Evolutionary conservation across 1,140 invertebrate genomes (phyloP), one percentile per base, ranked within the genome.

Genomic region (Oedothorax gibbosus): DNA sequence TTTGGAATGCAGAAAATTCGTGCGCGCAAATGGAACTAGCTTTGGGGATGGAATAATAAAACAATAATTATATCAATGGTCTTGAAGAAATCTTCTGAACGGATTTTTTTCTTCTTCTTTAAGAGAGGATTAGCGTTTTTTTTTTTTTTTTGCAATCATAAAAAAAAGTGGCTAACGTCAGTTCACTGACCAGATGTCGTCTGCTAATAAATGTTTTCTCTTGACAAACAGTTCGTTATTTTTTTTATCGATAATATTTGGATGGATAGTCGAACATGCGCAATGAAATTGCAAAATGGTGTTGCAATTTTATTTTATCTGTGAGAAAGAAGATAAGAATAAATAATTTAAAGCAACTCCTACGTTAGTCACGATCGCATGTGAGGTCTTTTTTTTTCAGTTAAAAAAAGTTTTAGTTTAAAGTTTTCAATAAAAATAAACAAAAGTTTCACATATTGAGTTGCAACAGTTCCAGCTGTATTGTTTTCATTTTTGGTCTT

Each of bases 1-100:
- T 75, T 82, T 60, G 80, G 80, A 82, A 82, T 82, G 80, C 73
- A 82, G 80, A 73, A 82, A 35, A 82, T 82, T 72, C 80, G 69
- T 82, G 80, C 35, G 73, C 80, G 80, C 73, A 82, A 82, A 64
- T 82, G 53, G n/a, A 82, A 82, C 69, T 71, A 82, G 80, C 80
- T 82, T 68, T 18, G 9, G 64, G 57, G 54, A 12, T 20, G n/a
- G 20, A 18, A 51, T 50, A 50, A 64, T 54, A 53, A 78, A 78
- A 56, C 21, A 77, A 65, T 50, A 64, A 7, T 15, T 57, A 75
- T 49, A 66, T 73, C 53, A 82, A 68, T 64, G 65, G 69, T 82
- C 57, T n/a, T 66, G n/a, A 49, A 77, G 49, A n/a, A 14, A n/a
- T 60, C 14, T 64, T n/a, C 35, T 18, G 65, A 64, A 73, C 65